These are phyloP conservation scores for Syngnathus scovelli DNA, from an alignment of 2,113 vertebrate genomes.

Conservation along the genomic window DNA sequence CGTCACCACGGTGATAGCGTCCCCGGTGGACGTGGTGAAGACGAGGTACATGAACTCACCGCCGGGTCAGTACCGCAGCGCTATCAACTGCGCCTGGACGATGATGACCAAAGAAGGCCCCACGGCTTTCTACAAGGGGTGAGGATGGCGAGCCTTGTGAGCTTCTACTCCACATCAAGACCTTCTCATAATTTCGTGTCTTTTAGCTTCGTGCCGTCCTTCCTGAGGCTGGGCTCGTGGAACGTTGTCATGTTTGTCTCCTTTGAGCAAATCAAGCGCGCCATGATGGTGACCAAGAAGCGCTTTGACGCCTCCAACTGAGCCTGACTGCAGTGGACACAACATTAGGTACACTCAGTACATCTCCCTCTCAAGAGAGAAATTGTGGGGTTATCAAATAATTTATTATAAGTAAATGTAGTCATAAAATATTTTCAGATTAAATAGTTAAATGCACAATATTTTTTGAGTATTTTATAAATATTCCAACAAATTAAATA, in stretches of 20 bases:
- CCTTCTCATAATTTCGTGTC: background rate
- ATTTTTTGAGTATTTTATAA: background rate
- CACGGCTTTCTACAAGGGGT: conserved; percentile 84
- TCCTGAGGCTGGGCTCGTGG: conserved; percentile 75
- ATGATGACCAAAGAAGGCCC: conserved; percentile 80
- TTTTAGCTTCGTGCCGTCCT: conserved; percentile 72
- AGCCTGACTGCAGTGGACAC: conserved; percentile 5
- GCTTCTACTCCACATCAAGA: background rate
- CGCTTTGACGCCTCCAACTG: conserved; percentile 55
- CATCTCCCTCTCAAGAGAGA: no score
- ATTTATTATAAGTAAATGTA: background rate
- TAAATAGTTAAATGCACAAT: no score
- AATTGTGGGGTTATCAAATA: background rate
- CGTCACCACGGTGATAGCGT: conserved; percentile 78
- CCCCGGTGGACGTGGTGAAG: conserved; percentile 83
- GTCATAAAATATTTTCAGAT: background rate
- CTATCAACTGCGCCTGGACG: conserved; percentile 75
- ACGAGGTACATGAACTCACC: conserved; percentile 84
- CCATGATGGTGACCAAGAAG: conserved; percentile 74
- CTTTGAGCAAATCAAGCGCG: conserved; percentile 76
- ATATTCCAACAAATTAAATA: background rate
- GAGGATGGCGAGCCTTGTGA: background rate
- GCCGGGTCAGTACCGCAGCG: conserved; percentile 75
- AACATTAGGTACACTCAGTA: background rate
- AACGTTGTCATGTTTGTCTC: conserved; percentile 78